Conservation (phyloP, 2,888 invertebrate species). For the Gymnoscelis rufifasciata region DNA sequence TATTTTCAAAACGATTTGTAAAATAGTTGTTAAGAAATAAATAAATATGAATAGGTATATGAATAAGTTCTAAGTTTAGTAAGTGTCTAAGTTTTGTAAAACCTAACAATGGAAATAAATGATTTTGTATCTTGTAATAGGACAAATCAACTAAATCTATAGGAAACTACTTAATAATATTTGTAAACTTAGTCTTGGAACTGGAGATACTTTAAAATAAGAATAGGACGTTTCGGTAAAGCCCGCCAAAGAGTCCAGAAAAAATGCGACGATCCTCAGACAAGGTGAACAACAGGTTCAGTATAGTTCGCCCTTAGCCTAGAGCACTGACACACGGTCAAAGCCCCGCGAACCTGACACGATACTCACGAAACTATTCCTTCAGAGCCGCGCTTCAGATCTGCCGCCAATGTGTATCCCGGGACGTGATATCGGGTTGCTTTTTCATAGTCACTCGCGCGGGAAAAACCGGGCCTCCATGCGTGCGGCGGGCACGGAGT, state of each 20-base stretch:
- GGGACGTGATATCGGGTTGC: constrained; percentile 45
- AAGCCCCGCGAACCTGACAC: constrained; percentile 38
- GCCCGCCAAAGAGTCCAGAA: constrained; percentile 37
- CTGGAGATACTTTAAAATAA: constrained; percentile 9
- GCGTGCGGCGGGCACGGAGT: constrained; percentile 62
- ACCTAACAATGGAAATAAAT: too few species aligned
- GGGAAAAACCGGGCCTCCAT: constrained; percentile 51
- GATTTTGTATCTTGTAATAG: too few species aligned
- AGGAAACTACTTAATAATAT: too few species aligned
- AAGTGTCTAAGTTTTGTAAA: too few species aligned
- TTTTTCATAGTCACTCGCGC: constrained; percentile 66
- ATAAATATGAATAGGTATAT: too few species aligned
- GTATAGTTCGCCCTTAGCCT: constrained; percentile 47
- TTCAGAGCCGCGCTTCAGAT: constrained; percentile 43
- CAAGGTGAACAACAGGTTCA: constrained; percentile 63
- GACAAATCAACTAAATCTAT: too few species aligned
- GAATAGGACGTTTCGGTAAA: constrained; percentile 2
- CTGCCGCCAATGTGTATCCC: constrained; percentile 37
- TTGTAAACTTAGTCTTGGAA: too few species aligned
- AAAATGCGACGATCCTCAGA: constrained; percentile 50
- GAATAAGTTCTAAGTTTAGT: too few species aligned
- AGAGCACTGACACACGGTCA: constrained; percentile 46
- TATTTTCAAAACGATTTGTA: too few species aligned
- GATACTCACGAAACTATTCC: constrained; percentile 60
- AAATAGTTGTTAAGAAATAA: too few species aligned